Conservation (phyloP, 2,113 vertebrate genomes). For the Chaetops frenatus region DNA sequence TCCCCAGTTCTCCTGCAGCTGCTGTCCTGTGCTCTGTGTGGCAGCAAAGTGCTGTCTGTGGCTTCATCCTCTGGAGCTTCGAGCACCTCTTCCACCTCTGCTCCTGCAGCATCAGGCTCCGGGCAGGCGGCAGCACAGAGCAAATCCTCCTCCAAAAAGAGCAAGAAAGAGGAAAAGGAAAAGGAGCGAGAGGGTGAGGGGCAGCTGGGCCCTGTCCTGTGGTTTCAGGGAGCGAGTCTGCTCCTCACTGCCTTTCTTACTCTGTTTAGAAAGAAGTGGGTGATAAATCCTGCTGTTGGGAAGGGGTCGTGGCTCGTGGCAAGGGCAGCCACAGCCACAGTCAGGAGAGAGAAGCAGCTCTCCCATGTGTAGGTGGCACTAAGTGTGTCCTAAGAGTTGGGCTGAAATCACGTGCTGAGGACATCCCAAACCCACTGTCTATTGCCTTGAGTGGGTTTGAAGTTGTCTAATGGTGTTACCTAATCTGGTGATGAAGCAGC, state of each 20-base stretch:
- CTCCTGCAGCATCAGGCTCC: slow-evolving; percentile 49
- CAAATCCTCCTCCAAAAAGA: slow-evolving; percentile 94
- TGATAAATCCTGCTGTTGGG: neutral
- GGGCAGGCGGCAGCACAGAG: slow-evolving; percentile 83
- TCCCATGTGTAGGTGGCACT: fast-evolving
- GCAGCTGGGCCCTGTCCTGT: neutral
- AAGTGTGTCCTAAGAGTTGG: neutral
- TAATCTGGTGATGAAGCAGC: neutral
- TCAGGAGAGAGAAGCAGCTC: neutral
- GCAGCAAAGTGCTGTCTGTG: slow-evolving; percentile 91
- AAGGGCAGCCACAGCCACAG: neutral
- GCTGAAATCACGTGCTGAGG: neutral
- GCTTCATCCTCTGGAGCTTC: slow-evolving; percentile 74
- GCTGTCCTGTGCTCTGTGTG: slow-evolving; percentile 93
- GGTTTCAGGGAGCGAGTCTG: neutral
- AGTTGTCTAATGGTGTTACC: neutral
- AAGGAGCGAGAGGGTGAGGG: slow-evolving; percentile 92
- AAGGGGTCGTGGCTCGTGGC: neutral
- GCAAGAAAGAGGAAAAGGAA: slow-evolving; percentile 97
- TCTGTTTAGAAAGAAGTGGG: neutral
- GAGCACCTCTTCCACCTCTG: slow-evolving; percentile 67
- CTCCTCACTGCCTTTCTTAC: neutral
- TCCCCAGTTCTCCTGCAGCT: slow-evolving; percentile 93
- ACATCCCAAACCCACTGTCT: neutral
- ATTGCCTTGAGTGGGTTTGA: neutral